Evolutionary conservation across 53 echinoderm and acorn worm genomes (phyloP), one percentile per base, ranked within the genome.

Genomic region (Echinarachnius parma): DNA sequence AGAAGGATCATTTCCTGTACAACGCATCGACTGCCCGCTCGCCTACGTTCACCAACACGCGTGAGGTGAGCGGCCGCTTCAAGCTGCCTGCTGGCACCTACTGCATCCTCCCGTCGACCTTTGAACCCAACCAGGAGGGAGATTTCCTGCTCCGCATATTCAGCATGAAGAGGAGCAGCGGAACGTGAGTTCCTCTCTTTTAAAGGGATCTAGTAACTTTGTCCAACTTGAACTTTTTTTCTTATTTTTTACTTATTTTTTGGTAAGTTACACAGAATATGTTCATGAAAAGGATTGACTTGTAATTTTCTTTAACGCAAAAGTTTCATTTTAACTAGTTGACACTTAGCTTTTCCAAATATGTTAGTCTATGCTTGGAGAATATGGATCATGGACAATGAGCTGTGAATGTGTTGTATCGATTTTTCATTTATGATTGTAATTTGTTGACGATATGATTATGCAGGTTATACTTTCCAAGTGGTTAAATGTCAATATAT

Each of bases 1-100:
- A 82, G 26, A 92, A 98, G 82, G 91, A 98, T n/a, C 91, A 49
- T 70, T 98, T 98, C 86, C 75, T 98, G 71, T 91, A 91, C 87
- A 91, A 98, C 27, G 98, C 98, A 21, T 98, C 98, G 34, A 88
- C 92, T 48, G 91, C 91, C 28, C 85, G 91, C 33, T 88, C 88
- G 13, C 80, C 78, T 31, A 86, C 86, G 27, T 92, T 98, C 77
- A 79, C 88, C 77, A 92, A 98, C 91, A 91, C 98, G 18, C 79
- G 98, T 25, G 98, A 98, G 76, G 86, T 98, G 59, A 92, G 91
- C 39, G 91, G 91, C 1, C 79, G 98, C 3, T 98, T 92, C 86
- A 98, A 88, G 78, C 78, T 98, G 34, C 85, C 91, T 1, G 66
- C 68, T 0, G 98, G 98, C 33, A 53, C 69, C 56, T 98, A 88